These are phyloP conservation scores for Entomobrya proxima DNA, from an alignment of 2,888 invertebrate genomes.

Conservation along the genomic window DNA sequence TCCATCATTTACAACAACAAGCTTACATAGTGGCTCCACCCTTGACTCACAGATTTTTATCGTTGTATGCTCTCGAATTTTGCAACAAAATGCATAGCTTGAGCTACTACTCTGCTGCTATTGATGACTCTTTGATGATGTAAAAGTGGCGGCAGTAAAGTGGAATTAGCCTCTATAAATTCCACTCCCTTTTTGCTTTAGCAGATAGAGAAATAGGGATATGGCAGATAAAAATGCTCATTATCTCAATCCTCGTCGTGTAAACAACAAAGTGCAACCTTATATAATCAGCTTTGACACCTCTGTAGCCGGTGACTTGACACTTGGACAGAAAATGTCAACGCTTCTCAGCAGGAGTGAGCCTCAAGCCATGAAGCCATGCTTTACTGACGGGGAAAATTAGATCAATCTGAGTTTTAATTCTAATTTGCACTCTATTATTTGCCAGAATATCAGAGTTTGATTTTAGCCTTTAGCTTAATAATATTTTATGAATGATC, in stretches of 20 bases:
- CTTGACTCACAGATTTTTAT: constrained; percentile 53
- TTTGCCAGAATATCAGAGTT: neutral
- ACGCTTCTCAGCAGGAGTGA: neutral
- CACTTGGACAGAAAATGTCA: constrained; percentile 22
- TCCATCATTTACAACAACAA: neutral
- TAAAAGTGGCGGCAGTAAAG: neutral
- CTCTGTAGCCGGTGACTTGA: neutral
- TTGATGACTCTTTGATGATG: neutral
- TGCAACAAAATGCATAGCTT: constrained; percentile 36
- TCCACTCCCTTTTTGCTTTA: no score
- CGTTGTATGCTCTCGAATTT: constrained; percentile 29
- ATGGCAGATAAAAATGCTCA: constrained; percentile 11
- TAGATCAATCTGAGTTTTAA: constrained; percentile 46
- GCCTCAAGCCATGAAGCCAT: no score
- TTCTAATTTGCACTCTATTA: constrained; percentile 41
- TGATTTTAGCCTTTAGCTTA: neutral
- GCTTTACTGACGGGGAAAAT: constrained; percentile 28
- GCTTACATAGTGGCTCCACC: constrained; percentile 39
- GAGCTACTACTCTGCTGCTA: neutral
- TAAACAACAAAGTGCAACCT: constrained; percentile 40
- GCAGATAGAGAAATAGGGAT: neutral
- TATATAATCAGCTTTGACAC: constrained; percentile 13
- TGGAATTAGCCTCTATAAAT: no score
- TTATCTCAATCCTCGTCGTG: neutral
- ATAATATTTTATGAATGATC: neutral